phyloP scores from a whole-genome alignment of 1,140 invertebrate genomes.

The Trachymyrmex cornetzi region DNA sequence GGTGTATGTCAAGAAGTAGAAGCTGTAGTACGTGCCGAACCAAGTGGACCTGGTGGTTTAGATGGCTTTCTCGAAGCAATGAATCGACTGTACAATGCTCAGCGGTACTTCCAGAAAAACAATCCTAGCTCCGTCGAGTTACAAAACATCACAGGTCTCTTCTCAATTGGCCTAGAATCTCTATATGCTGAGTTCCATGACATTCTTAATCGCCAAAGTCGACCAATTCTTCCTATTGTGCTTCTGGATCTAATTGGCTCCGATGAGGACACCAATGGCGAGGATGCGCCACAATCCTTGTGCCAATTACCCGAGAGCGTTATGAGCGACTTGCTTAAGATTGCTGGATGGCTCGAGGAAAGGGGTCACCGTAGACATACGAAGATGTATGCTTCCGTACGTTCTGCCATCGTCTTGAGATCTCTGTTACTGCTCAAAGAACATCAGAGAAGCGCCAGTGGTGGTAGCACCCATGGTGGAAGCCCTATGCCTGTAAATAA shows the following conservation, averaged over 20 bases:
- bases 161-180: slow-evolving; percentile 86
- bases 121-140: slow-evolving; percentile 97
- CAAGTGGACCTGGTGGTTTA: slow-evolving; percentile 88
- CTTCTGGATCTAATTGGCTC: slow-evolving; percentile 94
- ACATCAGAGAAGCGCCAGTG: slow-evolving; percentile 92
- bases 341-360: slow-evolving; percentile 95
- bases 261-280: slow-evolving; percentile 91
- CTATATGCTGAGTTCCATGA: slow-evolving; percentile 96
- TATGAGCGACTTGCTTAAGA: slow-evolving; percentile 91
- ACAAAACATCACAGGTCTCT: slow-evolving; percentile 94
- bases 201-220: slow-evolving; percentile 94
- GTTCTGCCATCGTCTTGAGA: slow-evolving; percentile 92
- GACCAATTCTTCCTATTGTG: slow-evolving; percentile 94
- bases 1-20: slow-evolving; percentile 95
- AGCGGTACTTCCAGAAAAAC: slow-evolving; percentile 96
- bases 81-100: slow-evolving; percentile 94
- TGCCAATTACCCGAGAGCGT: slow-evolving; percentile 89
- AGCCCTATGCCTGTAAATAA: slow-evolving; percentile 86
- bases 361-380: slow-evolving; percentile 92
- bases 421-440: slow-evolving; percentile 93
- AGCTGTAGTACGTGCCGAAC: slow-evolving; percentile 92
- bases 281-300: slow-evolving; percentile 84
- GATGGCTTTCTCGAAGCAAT: slow-evolving; percentile 93
- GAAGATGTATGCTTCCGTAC: slow-evolving; percentile 92
- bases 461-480: slow-evolving; percentile 88